Evolutionary conservation across 2,888 invertebrate genomes (phyloP).

Genomic region (Norana najaformis): DNA sequence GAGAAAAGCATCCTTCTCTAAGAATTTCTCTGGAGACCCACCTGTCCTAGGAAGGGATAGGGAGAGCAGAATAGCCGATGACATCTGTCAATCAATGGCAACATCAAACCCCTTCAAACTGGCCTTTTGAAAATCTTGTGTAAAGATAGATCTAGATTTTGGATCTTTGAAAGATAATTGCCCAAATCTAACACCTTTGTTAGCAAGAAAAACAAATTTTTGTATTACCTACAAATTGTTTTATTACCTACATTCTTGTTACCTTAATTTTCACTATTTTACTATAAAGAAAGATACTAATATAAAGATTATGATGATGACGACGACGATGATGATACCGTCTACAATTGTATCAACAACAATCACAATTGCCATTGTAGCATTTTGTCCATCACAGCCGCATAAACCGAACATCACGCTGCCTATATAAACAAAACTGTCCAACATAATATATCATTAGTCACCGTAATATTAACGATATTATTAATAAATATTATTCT

Average conservation of each 20-base stretch:
- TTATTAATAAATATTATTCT: slow-evolving; percentile 13
- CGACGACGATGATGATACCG: neutral
- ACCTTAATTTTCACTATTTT: too few relatives aligned
- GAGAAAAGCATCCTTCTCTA: too few relatives aligned
- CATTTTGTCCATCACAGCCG: neutral
- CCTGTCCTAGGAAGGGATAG: neutral
- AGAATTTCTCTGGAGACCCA: neutral
- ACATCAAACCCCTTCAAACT: neutral
- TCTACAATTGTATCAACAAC: neutral
- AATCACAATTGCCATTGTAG: neutral
- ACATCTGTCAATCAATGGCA: neutral
- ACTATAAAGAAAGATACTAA: neutral
- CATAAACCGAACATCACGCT: neutral
- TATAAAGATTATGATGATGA: neutral
- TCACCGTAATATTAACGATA: neutral
- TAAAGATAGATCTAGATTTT: neutral
- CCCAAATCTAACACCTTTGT: neutral
- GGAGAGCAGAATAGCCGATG: neutral
- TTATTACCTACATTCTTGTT: too few relatives aligned
- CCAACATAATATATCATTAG: neutral
- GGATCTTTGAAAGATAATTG: neutral
- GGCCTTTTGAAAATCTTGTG: too few relatives aligned
- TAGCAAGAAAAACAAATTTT: neutral
- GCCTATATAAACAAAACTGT: neutral
- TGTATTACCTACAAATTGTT: neutral